Evolutionary conservation across 2,797 vertebrate genomes (phyloP), one percentile per base, ranked within the genome.

Genomic region (Pangasius sanitwongsei): DNA sequence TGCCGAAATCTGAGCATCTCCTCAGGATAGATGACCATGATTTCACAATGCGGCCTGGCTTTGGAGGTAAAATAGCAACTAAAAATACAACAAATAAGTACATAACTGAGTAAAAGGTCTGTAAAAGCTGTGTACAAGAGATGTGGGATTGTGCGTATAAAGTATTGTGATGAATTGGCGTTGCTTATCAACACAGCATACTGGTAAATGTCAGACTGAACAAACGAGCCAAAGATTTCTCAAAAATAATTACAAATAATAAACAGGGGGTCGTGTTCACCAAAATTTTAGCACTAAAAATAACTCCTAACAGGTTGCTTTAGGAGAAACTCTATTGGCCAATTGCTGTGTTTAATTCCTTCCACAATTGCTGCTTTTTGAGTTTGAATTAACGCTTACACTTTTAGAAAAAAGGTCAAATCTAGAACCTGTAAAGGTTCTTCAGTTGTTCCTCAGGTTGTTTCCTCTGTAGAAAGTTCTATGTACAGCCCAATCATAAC

Each of bases 31-130:
- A 97, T 0, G 97, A 98, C 92, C 98, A 99, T 0, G 98, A 99
- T 92, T 99, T 99, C 93, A 98, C 97, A 86, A 98, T 99, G 98
- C 96, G 98, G 89, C 98, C 98, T 20, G 97, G 97, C 41, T 99
- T 99, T 87, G 98, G 98, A 96, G 98, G 98, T 99, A 96, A 57
- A 95, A 11, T 16, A 3, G 15, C 53, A 34, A 34, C n/a, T 0
- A 15, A 59, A 81, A 59, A 25, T 23, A 2, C 6, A 18, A 74
- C 25, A n/a, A 28, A 18, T 13, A 77, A 13, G 41, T 28, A 28
- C 23, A 50, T 75, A 13, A 41, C 11, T 4, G 4, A 75, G 11
- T 44, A 44, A 72, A 23, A 23, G 67, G 34, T 34, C n/a, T 34
- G 67, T 20, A 37, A 20, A 20, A 72, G 34, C 16, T 37, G 69